phyloP scores from a whole-genome alignment of 2,888 invertebrate genomes.

The Spicauda simplicius region DNA sequence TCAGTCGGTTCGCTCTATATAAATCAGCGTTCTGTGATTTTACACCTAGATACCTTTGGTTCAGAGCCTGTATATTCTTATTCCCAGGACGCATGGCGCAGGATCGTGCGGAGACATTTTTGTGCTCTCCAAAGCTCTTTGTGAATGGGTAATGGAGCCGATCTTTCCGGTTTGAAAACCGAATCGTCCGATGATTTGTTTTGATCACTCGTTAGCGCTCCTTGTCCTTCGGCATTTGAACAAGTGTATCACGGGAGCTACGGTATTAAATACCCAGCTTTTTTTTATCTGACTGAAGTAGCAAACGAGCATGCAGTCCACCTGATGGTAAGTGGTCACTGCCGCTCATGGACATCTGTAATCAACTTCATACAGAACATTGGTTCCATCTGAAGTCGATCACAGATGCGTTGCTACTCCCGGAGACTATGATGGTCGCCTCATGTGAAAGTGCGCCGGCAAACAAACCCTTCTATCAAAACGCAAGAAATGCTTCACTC shows the following conservation, averaged over 20 bases:
- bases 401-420: too few species aligned
- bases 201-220: slow-evolving; percentile 64
- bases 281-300: too few species aligned
- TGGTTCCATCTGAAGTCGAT: too few species aligned
- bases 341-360: too few species aligned
- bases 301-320: too few species aligned
- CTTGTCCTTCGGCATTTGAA: slow-evolving; percentile 45
- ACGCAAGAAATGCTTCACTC: too few species aligned
- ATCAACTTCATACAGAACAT: too few species aligned
- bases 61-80: slow-evolving; percentile 34
- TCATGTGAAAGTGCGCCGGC: too few species aligned
- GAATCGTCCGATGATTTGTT: slow-evolving; percentile 61
- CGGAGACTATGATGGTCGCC: too few species aligned
- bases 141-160: slow-evolving; percentile 46
- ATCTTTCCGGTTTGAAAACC: slow-evolving; percentile 55
- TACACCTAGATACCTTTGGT: slow-evolving; percentile 43
- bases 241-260: slow-evolving; percentile 29
- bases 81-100: slow-evolving; percentile 38
- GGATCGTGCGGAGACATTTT: slow-evolving; percentile 27
- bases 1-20: slow-evolving; percentile 60
- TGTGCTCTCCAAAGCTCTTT: background rate
- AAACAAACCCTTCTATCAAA: too few species aligned
- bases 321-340: too few species aligned
- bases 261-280: background rate
- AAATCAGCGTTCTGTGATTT: slow-evolving; percentile 58